Conservation (phyloP, 2,113 vertebrate species). For the Bujurquina vittata region DNA sequence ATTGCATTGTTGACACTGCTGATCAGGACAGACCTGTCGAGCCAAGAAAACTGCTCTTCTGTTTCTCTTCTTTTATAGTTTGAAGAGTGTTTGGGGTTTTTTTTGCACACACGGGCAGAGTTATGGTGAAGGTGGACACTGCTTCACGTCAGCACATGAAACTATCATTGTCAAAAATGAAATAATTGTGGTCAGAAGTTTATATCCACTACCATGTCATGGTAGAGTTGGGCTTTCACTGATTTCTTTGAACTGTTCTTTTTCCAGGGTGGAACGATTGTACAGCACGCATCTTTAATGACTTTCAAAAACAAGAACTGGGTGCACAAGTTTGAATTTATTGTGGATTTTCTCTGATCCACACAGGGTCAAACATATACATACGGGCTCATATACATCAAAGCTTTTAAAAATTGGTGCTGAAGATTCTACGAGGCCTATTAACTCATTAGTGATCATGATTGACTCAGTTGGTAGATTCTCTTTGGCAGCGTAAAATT, state of each 20-base stretch:
- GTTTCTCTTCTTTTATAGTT: not conserved
- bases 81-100: not conserved
- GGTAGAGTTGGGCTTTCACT: not conserved
- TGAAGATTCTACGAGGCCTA: no score
- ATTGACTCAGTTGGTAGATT: no score
- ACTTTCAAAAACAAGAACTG: no score
- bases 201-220: not conserved
- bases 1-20: not conserved
- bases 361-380: not conserved
- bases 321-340: no score
- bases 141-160: not conserved
- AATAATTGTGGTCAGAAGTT: not conserved
- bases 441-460: no score
- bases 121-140: rapidly evolving
- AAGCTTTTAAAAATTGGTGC: no score
- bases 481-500: no score
- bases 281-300: not conserved
- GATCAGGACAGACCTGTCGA: not conserved
- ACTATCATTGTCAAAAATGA: not conserved
- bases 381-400: no score
- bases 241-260: not conserved
- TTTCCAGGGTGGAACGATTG: not conserved
- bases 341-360: no score
- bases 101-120: not conserved
- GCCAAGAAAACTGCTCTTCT: not conserved